Evolutionary conservation across 2,888 invertebrate genomes (phyloP), one percentile per base, ranked within the genome.

Genomic region (Lucinisca nassula): DNA sequence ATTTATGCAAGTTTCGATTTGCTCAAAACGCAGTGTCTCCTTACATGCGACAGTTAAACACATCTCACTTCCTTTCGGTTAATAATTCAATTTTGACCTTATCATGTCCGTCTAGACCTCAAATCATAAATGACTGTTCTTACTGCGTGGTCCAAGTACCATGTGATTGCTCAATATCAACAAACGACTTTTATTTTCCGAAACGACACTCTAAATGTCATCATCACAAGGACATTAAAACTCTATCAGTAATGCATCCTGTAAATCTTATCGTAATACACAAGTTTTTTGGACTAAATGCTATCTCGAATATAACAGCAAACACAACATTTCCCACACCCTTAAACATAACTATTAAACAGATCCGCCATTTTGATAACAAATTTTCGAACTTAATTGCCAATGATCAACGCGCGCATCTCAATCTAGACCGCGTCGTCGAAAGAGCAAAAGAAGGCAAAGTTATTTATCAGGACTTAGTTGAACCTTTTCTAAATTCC

Each of bases 391-490:
- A 61, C 24, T 30, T 30, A 61, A 30, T 61, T 30, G 61, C 61
- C 24, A 61, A 61, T 61, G 61, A 61, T 61, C 61, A 61, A 61
- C 61, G 61, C 6, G 61, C 27, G 8, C 61, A 61, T 30, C 61
- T 61, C 8, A 30, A 61, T 61, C 30, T 61, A 27, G 61, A 61
- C 30, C 61, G 61, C 6, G 61, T 30, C 17, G 61, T 61, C 6
- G 14, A 27, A 61, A 61, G 61, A 61, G 61, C 61, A 61, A 61
- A 61, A 30, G 61, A 61, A 30, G 27, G 27, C 27, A 61, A 61
- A 61, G 61, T 61, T 30, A 61, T 61, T 61, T 61, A 27, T 30
- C 61, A 61, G 17, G 61, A 61, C 30, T 61, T 61, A 61, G 61
- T 30, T 27, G 61, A 61, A 61, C 61, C 30, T 30, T 61, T 61